These are phyloP conservation scores for Leucozona laternaria DNA, from an alignment of 2,888 invertebrate species.

Conservation along the genomic window DNA sequence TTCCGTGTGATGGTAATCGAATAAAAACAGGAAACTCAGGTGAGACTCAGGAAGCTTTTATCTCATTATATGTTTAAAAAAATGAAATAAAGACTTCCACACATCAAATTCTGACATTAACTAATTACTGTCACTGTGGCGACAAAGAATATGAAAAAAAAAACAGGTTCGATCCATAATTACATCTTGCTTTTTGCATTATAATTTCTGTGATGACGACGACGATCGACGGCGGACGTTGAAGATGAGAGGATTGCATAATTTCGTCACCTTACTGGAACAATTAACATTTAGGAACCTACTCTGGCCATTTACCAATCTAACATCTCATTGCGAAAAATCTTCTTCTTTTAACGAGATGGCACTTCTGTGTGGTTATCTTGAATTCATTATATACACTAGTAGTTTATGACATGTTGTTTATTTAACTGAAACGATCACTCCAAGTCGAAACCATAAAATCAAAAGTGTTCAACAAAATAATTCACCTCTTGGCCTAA, in stretches of 20 bases:
- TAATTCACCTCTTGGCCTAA: constrained; percentile 32
- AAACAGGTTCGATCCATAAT: constrained; percentile 7
- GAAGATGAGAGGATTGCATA: constrained; percentile 3
- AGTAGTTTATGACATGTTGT: not conserved
- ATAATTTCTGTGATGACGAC: not conserved
- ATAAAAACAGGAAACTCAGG: constrained; percentile 17
- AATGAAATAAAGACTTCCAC: constrained; percentile 3
- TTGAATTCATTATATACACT: not conserved
- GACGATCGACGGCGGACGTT: not conserved
- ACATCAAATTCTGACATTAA: constrained; percentile 22
- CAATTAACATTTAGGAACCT: constrained; percentile 7
- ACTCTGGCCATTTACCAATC: constrained; percentile 1
- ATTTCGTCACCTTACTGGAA: constrained; percentile 23
- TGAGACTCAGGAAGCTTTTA: constrained; percentile 33
- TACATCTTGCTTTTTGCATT: not conserved
- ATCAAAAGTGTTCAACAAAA: constrained; percentile 29
- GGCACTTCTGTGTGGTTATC: constrained; percentile 16
- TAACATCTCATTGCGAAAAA: constrained; percentile 18
- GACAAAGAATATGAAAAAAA: constrained; percentile 10
- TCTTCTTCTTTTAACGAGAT: constrained; percentile 6
- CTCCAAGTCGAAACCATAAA: constrained; percentile 30
- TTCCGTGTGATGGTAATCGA: constrained; percentile 30
- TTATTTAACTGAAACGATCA: not conserved
- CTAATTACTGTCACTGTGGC: constrained; percentile 20
- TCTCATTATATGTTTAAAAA: not conserved